A percentile compares a stretch with the other conserved stretches of the same genome.
Conservation (phyloP, 2,797 vertebrate species). For the Phylloscopus collybita region DNA sequence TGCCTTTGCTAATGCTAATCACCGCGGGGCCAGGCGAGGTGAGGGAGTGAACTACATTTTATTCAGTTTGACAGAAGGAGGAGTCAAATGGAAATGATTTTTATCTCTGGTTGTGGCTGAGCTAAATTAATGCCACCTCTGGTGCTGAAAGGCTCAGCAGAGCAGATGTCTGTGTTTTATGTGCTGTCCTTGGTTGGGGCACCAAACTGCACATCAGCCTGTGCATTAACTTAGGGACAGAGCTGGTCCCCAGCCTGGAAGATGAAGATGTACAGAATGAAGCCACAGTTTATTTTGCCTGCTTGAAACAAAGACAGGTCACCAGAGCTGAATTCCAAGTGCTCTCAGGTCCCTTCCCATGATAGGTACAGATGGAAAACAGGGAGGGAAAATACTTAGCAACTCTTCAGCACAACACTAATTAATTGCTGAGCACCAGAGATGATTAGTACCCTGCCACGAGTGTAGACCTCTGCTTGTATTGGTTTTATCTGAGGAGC, state of each 20-base stretch:
- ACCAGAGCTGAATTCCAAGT: not conserved
- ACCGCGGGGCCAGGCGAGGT: constrained; percentile 40
- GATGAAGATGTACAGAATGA: not conserved
- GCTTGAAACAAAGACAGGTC: not conserved
- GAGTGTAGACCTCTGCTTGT: not conserved
- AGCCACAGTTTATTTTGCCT: not conserved
- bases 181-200: not conserved
- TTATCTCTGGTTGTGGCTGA: constrained; percentile 30
- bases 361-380: not conserved
- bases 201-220: not conserved
- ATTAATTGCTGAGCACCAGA: not conserved
- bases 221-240: not conserved
- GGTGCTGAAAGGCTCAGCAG: constrained; percentile 18
- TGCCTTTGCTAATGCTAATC: constrained; percentile 58
- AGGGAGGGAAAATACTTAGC: not conserved
- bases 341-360: not conserved
- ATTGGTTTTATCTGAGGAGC: not conserved
- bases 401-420: not conserved
- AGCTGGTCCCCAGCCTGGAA: not conserved
- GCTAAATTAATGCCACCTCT: constrained; percentile 52
- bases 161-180: constrained; percentile 49
- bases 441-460: not conserved
- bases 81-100: constrained; percentile 50
- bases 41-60: constrained; percentile 52
- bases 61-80: constrained; percentile 62